phyloP scores from a whole-genome alignment of 2,797 vertebrate genomes.

The Enteromius unitaeniatus region DNA sequence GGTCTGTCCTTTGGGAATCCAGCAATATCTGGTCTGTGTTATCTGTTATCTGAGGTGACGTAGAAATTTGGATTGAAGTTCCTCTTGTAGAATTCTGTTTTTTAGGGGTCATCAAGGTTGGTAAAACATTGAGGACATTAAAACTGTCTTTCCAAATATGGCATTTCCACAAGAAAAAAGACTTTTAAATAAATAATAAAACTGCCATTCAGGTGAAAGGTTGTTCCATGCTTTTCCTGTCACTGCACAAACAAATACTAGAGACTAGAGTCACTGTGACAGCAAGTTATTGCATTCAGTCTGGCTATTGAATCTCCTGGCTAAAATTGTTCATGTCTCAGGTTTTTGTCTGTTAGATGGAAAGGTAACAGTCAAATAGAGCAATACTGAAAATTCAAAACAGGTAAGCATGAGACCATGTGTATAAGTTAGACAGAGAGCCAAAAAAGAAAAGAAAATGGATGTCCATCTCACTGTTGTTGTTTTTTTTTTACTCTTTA shows the following conservation, averaged over 20 bases:
- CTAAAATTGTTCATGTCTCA: not conserved
- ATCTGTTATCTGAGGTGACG: slow-evolving; percentile 13
- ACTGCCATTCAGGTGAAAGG: slow-evolving; percentile 14
- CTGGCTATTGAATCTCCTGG: slow-evolving; percentile 4
- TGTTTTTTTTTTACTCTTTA: not conserved
- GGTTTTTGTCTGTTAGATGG: not conserved
- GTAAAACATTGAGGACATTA: not conserved
- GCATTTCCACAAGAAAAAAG: not conserved
- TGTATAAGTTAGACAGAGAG: not conserved
- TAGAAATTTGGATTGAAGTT: not conserved
- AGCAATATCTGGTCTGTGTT: not conserved
- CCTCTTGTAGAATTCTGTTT: not conserved
- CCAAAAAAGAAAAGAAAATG: not conserved
- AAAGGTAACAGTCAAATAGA: not conserved
- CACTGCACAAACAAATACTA: not conserved
- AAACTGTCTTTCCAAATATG: not conserved
- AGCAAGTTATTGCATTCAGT: not conserved
- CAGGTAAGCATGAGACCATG: not conserved
- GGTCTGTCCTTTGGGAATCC: not conserved
- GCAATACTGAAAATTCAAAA: not conserved
- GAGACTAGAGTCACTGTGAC: not conserved
- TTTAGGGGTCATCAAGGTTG: slow-evolving; percentile 12
- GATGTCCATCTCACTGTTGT: not conserved
- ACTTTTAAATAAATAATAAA: not conserved
- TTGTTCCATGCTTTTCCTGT: not conserved